Base-by-base conservation (phyloP, 2,797 vertebrate species). In the Catamblyrhynchus diadema region DNA sequence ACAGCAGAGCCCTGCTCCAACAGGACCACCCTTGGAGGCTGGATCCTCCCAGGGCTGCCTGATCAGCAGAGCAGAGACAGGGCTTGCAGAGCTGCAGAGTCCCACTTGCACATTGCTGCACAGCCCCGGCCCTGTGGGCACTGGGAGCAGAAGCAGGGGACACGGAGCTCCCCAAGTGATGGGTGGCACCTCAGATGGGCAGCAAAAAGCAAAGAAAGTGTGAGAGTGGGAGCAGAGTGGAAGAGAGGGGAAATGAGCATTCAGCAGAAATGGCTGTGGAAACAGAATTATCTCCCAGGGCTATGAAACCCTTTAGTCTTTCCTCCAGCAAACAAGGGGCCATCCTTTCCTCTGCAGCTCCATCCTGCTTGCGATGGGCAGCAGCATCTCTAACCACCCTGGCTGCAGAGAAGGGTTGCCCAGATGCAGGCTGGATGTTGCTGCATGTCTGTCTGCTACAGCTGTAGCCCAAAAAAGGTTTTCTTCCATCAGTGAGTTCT, bases 61-160 rank as follows among this genome's bases (percentile, higher is more conserved):
- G 62, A 24, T 4, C 53, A 65, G 42, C 66, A 22, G 35, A 65
- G 47, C 67, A 74, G 35, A 45, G 54, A 21, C 66, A 65, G 64
- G 17, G 30, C 45, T 33, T 21, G 24, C 41, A 33, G 22, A 41
- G 56, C 64, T 3, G 4, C 35, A 57, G 59, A 48, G 16, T 21
- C 27, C 37, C 56, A n/a, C n/a, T n/a, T n/a, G n/a, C 0, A 0
- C 32, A 12, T 0, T 7, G 33, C 54, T 37, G 21, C n/a, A 17
- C 57, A 39, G 54, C 8, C 37, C 62, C 66, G 59, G 30, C 56
- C 47, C 51, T 77, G 67, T 0, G 0, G 33, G 45, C 6, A 17
- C 20, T 21, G 59, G 64, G 59, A 53, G 24, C 51, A 50, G 8
- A 20, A 9, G 14, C 9, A 19, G 57, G 66, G 53, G n/a, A 42